Evolutionary conservation across 1,140 invertebrate genomes (phyloP).

Genomic region (Lethrus apterus): DNA sequence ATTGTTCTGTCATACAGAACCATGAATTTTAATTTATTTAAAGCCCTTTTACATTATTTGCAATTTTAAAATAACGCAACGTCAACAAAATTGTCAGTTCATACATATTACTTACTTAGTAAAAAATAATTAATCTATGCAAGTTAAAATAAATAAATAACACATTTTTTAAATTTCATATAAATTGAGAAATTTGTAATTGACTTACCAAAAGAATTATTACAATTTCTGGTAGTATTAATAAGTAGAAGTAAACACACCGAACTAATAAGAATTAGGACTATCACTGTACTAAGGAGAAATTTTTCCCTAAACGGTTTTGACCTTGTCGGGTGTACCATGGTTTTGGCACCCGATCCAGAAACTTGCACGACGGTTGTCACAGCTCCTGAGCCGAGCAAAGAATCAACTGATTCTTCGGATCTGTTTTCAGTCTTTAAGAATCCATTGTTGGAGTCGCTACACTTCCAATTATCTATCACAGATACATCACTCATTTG

Average conservation of each 20-base stretch:
- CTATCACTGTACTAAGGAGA: background rate
- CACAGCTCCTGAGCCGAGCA: background rate
- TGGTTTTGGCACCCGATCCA: conserved; percentile 6
- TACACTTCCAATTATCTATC: conserved; percentile 4
- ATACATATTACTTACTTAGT: too few relatives aligned
- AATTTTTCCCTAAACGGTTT: conserved; percentile 7
- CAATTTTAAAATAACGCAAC: too few relatives aligned
- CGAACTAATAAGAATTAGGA: conserved; percentile 1
- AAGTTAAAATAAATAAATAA: too few relatives aligned
- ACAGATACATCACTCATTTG: background rate
- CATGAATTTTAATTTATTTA: too few relatives aligned
- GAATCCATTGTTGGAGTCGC: conserved; percentile 9
- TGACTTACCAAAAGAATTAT: too few relatives aligned
- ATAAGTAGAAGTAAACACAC: conserved; percentile 6
- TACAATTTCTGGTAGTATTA: background rate
- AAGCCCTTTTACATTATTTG: too few relatives aligned
- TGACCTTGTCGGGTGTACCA: background rate
- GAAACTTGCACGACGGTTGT: conserved; percentile 8
- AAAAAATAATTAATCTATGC: too few relatives aligned
- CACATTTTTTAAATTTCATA: too few relatives aligned
- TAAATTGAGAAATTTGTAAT: too few relatives aligned
- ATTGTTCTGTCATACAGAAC: too few relatives aligned
- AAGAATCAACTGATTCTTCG: background rate
- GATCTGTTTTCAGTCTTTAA: conserved; percentile 3
- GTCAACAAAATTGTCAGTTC: too few relatives aligned